A percentile compares a stretch with the other conserved stretches of the same genome.
Evolutionary conservation across 2,113 vertebrate species (phyloP).

Genomic region (Edolisoma coerulescens): DNA sequence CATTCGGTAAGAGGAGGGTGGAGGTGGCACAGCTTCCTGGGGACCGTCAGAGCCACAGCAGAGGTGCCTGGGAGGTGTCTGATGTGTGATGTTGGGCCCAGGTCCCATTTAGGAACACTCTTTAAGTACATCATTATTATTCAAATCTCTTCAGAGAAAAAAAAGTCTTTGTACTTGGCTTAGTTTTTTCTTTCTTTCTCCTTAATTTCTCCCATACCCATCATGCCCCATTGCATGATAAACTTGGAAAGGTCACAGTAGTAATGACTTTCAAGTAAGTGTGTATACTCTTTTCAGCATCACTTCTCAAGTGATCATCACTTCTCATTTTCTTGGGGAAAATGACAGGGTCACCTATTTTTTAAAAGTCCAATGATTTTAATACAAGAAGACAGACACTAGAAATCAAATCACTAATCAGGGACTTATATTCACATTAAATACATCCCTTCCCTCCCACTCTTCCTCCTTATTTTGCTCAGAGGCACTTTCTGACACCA

Average conservation of each 20-base stretch:
- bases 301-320: not conserved
- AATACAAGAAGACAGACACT: not conserved
- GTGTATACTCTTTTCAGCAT: not conserved
- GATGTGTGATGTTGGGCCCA: too few species aligned
- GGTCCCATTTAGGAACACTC: not conserved
- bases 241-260: not conserved
- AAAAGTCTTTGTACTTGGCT: not conserved
- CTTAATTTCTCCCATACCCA: not conserved
- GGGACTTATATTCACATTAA: not conserved
- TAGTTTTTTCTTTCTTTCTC: not conserved
- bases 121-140: not conserved
- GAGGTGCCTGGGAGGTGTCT: not conserved
- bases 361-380: not conserved
- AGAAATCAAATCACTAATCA: not conserved
- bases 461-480: not conserved
- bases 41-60: rapidly evolving
- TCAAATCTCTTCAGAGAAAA: not conserved
- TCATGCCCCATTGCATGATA: not conserved
- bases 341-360: not conserved
- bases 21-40: not conserved
- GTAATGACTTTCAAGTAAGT: not conserved
- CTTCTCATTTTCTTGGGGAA: too few species aligned
- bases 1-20: not conserved
- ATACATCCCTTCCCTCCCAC: not conserved
- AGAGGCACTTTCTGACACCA: not conserved